These are phyloP conservation scores for Myotis davidii DNA, from an alignment of 2,113 vertebrate species.

Conservation along the genomic window DNA sequence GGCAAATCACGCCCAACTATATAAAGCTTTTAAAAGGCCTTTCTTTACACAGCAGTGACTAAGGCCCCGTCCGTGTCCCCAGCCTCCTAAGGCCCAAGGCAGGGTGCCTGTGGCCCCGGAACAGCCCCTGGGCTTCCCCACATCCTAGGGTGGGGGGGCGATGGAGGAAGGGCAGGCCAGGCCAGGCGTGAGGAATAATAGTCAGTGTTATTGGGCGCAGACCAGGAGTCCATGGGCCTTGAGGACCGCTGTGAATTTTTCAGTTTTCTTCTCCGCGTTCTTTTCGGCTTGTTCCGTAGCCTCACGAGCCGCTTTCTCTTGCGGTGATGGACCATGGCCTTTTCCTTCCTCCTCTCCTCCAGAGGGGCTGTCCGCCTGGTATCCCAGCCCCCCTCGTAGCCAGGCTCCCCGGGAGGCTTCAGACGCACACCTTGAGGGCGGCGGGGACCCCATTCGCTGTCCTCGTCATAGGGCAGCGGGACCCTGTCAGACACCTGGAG, in stretches of 20 bases:
- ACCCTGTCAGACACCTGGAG: conserved; percentile 95
- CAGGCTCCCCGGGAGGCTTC: conserved; percentile 93
- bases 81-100: background rate
- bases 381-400: conserved; percentile 95
- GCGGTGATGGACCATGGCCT: too few species aligned
- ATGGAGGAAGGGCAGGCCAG: conserved; percentile 70
- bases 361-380: conserved; percentile 94
- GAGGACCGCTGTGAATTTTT: conserved; percentile 90
- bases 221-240: conserved; percentile 92
- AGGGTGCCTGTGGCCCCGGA: background rate
- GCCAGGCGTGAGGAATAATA: conserved; percentile 55
- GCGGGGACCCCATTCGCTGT: conserved; percentile 94
- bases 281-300: too few species aligned
- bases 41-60: background rate
- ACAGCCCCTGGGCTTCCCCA: background rate
- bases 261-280: conserved; percentile 82
- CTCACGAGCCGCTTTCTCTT: too few species aligned
- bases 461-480: conserved; percentile 93
- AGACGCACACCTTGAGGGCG: conserved; percentile 92
- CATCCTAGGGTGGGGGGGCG: background rate
- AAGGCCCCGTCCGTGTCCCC: background rate
- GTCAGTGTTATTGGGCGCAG: conserved; percentile 81
- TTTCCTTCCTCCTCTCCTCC: conserved; percentile 87
- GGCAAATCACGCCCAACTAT: background rate
- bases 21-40: background rate